Base-by-base conservation (phyloP, 2,888 invertebrate species). In the Mycalesis mineus region DNA sequence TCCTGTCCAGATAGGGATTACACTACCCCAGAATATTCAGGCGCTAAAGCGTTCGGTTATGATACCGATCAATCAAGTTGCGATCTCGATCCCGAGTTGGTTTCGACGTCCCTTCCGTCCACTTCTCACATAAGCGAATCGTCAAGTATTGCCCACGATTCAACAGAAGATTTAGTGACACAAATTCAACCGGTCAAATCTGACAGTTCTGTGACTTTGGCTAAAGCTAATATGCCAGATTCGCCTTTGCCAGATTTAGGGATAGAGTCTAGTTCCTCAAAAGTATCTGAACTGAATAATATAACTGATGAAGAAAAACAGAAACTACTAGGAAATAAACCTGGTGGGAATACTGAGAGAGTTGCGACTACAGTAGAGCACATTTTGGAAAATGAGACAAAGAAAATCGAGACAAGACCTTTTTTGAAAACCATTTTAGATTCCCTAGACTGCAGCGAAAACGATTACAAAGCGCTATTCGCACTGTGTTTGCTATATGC, bases 271-370 rank as follows among this genome's bases (percentile, higher is more conserved):
- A 76, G 73, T 62, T 78, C 84, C 1, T 82, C 87, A 0, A 88
- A 87, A 72, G 68, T 69, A 0, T 72, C 85, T 0, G 92, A 91
- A 70, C 83, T 92, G 58, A 88, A 93, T 52, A 97, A 97, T 80
- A 95, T 97, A 15, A 98, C 98, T 0, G 98, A 98, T 73, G 98
- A 98, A 78, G 97, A 98, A 75, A 98, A 98, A 73, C 94, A 96
- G 70, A 92, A 94, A 60, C 60, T 90, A n/a, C 72, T 86, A 6
- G 72, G 76, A 36, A 78, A 71, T 0, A 64, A 72, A 11, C 67
- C 82, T 0, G 71, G 66, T 50, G 67, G 74, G n/a, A 68, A 75
- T 1, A 66, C 69, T 13, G 80, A 80, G 52, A 74, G 72, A 31
- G 64, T 69, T 7, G 66, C 75, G n/a, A 70, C 75, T n/a, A 70